phyloP scores from a whole-genome alignment of 2,797 vertebrate genomes.

The Sebastes alutus region DNA sequence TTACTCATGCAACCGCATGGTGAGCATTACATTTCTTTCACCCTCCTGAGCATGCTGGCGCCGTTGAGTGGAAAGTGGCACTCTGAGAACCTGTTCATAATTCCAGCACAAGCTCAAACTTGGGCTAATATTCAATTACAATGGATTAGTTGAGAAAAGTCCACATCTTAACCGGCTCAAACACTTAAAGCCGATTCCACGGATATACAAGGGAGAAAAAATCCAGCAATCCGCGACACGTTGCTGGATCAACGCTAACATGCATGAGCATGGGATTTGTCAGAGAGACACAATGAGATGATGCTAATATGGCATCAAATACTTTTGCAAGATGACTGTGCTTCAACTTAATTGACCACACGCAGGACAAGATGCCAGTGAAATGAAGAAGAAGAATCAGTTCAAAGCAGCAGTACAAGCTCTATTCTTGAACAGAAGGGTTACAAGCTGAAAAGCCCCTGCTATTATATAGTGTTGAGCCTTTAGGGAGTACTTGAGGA shows the following conservation, averaged over 20 bases:
- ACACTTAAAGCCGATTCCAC: slow-evolving; percentile 74
- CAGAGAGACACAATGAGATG: slow-evolving; percentile 45
- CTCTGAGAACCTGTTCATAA: slow-evolving; percentile 67
- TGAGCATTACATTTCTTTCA: slow-evolving; percentile 47
- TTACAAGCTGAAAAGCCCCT: slow-evolving; percentile 69
- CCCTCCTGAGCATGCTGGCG: slow-evolving; percentile 32
- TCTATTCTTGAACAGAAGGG: slow-evolving; percentile 52
- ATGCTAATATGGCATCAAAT: slow-evolving; percentile 66
- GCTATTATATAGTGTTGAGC: slow-evolving; percentile 70
- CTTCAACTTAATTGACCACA: slow-evolving; percentile 57
- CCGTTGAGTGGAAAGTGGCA: slow-evolving; percentile 46
- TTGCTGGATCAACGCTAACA: slow-evolving; percentile 55
- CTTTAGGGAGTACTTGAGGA: slow-evolving; percentile 73
- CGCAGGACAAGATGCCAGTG: slow-evolving; percentile 33
- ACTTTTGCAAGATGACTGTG: slow-evolving; percentile 36
- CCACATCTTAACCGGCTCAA: slow-evolving; percentile 72
- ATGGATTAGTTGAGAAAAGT: slow-evolving; percentile 72
- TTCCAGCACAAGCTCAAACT: slow-evolving; percentile 72
- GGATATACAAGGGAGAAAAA: slow-evolving; percentile 47
- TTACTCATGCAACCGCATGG: slow-evolving; percentile 52
- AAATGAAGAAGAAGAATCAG: slow-evolving; percentile 37
- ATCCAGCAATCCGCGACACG: slow-evolving; percentile 26
- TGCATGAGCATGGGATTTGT: slow-evolving; percentile 61
- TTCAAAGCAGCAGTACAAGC: slow-evolving; percentile 52
- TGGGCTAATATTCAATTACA: slow-evolving; percentile 83